Evolutionary conservation across 2,888 invertebrate species (phyloP).

Genomic region (Parthenolecanium corni): DNA sequence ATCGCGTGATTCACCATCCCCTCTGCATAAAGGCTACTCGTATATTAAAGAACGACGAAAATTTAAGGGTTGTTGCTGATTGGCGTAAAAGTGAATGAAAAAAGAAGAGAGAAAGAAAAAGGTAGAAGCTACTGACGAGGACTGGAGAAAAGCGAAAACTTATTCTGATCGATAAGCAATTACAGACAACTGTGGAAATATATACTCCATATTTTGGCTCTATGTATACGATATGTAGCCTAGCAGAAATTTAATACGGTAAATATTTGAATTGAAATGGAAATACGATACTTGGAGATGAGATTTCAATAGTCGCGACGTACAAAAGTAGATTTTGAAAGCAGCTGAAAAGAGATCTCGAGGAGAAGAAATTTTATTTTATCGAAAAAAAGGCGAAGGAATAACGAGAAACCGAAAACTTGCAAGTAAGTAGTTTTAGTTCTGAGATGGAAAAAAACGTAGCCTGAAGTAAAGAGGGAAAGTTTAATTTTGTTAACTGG

Average conservation of each 20-base stretch:
- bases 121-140: conserved; percentile 10
- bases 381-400: too few species aligned
- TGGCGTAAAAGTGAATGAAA: conserved; percentile 13
- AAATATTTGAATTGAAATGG: conserved; percentile 15
- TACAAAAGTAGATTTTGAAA: too few species aligned
- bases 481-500: too few species aligned
- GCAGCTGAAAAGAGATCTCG: too few species aligned
- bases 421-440: too few species aligned
- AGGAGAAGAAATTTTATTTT: too few species aligned
- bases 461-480: too few species aligned
- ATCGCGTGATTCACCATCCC: conserved; percentile 25
- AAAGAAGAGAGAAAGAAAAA: conserved; percentile 10
- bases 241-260: background rate
- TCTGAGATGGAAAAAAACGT: too few species aligned
- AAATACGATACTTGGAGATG: conserved; percentile 7
- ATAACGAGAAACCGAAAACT: too few species aligned
- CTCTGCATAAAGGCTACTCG: conserved; percentile 23
- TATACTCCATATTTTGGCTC: too few species aligned
- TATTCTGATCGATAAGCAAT: conserved; percentile 27
- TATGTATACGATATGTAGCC: too few species aligned
- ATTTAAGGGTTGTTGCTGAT: conserved; percentile 26
- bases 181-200: conserved; percentile 2
- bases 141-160: background rate
- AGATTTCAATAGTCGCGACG: too few species aligned
- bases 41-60: conserved; percentile 20